Evolutionary conservation across 2,797 vertebrate genomes (phyloP), one percentile per base, ranked within the genome.

Genomic region (Sebastes nivosus): DNA sequence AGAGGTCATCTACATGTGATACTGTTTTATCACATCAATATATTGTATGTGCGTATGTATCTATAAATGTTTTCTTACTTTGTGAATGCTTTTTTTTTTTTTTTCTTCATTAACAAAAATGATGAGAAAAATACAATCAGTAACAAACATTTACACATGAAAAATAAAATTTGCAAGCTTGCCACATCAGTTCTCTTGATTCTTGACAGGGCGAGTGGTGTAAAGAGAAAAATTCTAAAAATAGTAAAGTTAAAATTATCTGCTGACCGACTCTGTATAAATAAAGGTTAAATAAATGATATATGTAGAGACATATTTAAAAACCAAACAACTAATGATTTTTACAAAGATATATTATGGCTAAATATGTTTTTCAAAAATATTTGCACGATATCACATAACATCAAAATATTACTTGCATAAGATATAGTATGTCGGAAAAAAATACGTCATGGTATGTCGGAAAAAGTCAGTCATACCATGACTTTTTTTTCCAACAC

Each of bases 51-150:
- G 59, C 58, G 82, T 86, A 76, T 84, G 90, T 81, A 88, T 84
- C 85, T 92, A 75, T 83, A 89, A 86, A 82, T 88, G 90, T 88
- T 92, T 91, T 88, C 86, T 90, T 88, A 89, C 83, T 87, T 89
- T 89, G 92, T 92, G 89, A 93, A 93, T 94, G 93, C 78, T 81
- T 88, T 88, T 67, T 81, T 83, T 82, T 11, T 32, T 88, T 86
- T 78, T 85, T 88, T 76, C 82, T 72, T 83, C 80, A 90, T 87
- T 82, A 82, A 85, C 76, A 78, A 90, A 87, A 86, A 84, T 25
- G 67, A 83, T 67, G 73, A 88, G 50, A 86, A 86, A 90, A 92
- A 89, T 86, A 85, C 86, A 91, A 90, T 89, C 88, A 82, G 77
- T 91, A 90, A 91, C 85, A 80, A 67, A 84, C 88, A 91, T 90